These are phyloP conservation scores for Oreotragus oreotragus DNA, from an alignment of 2,113 vertebrate species.

Conservation along the genomic window DNA sequence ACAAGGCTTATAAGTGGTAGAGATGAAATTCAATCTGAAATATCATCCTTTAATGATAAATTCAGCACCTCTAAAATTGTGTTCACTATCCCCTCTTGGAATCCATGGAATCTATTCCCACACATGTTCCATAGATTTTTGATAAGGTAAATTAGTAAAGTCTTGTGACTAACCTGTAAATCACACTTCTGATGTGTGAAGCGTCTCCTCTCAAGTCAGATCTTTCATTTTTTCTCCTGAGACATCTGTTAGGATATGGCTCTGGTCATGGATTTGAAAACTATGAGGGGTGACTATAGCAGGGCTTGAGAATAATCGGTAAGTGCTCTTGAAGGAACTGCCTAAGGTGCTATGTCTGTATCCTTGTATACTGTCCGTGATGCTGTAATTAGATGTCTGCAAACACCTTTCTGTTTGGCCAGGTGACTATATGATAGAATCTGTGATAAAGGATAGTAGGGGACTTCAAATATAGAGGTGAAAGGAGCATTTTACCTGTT, in stretches of 20 bases:
- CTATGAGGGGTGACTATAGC: not conserved
- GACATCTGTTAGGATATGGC: not conserved
- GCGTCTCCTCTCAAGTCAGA: not conserved
- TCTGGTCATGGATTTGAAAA: not conserved
- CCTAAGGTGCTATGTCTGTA: not conserved
- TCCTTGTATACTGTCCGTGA: not conserved
- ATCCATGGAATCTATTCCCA: not conserved
- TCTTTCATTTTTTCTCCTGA: not conserved
- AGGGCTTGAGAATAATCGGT: not conserved
- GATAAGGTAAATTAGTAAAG: not conserved
- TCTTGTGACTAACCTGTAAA: not conserved
- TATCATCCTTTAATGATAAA: not conserved
- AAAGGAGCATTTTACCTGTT: not conserved
- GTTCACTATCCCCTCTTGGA: not conserved
- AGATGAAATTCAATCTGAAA: not conserved
- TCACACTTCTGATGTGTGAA: not conserved
- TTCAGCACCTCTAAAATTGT: not conserved
- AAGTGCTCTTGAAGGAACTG: not conserved
- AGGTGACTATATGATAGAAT: not conserved
- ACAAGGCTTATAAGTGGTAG: not conserved
- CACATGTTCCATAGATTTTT: not conserved
- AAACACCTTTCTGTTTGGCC: not conserved
- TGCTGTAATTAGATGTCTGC: not conserved
- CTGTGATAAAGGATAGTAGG: not conserved
- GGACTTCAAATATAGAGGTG: not conserved